Evolutionary conservation across 2,888 invertebrate genomes (phyloP).

Genomic region (Polymixis lichenea): DNA sequence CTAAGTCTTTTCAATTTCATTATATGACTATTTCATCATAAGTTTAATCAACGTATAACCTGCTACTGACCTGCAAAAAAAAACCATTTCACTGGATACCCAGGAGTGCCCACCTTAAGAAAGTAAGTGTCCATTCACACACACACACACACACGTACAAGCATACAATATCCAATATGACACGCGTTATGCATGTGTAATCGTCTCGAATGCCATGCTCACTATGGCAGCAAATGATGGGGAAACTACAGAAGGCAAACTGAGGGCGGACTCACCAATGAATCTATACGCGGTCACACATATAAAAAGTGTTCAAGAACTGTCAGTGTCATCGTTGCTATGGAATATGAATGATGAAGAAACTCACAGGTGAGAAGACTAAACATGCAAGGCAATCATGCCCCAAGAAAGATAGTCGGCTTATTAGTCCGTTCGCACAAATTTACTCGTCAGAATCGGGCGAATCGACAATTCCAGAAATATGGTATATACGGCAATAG

Average conservation of each 20-base stretch:
- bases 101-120: neutral
- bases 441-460: no score
- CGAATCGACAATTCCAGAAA: no score
- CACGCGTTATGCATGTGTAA: constrained; percentile 61
- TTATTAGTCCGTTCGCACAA: no score
- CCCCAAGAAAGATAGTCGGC: neutral
- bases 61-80: no score
- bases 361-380: neutral
- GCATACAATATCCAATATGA: constrained; percentile 51
- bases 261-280: neutral
- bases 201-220: constrained; percentile 49
- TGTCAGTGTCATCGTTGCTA: neutral
- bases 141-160: constrained; percentile 42
- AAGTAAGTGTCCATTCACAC: constrained; percentile 49
- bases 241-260: constrained; percentile 37
- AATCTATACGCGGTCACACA: neutral
- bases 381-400: neutral
- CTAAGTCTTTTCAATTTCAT: no score
- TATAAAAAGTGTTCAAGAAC: neutral
- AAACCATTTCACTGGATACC: no score
- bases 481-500: no score
- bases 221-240: neutral
- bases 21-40: no score
- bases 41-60: no score
- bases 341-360: neutral